phyloP scores from a whole-genome alignment of 2,113 vertebrate species.

The Sylvia atricapilla region DNA sequence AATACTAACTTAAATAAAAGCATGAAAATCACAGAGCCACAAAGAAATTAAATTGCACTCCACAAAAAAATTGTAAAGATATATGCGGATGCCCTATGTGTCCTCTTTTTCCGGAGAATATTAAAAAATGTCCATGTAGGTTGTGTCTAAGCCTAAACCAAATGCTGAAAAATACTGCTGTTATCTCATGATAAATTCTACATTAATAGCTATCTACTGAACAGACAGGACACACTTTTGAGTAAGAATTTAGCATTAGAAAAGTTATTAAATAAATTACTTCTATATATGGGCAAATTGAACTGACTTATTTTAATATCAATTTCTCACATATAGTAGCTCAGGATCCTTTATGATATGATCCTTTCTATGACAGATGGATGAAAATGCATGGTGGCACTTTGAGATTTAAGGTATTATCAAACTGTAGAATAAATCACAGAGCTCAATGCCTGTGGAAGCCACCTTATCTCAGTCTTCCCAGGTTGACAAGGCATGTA shows the following conservation, averaged over 20 bases:
- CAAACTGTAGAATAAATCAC: slow-evolving; percentile 44
- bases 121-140: neutral
- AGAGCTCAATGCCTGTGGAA: slow-evolving; percentile 40
- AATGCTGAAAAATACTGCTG: neutral
- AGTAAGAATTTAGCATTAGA: neutral
- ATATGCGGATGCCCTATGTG: neutral
- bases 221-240: neutral
- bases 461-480: slow-evolving; percentile 57
- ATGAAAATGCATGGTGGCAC: slow-evolving; percentile 31
- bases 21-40: neutral
- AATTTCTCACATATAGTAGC: neutral
- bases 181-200: neutral
- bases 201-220: neutral
- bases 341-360: neutral
- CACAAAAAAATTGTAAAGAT: neutral
- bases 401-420: slow-evolving; percentile 56
- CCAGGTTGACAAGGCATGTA: slow-evolving; percentile 34
- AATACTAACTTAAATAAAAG: neutral
- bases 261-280: neutral
- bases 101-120: neutral
- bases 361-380: neutral
- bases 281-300: neutral
- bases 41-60: neutral
- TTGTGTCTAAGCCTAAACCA: neutral
- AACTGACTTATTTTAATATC: neutral